These are phyloP conservation scores for Melieria crassipennis DNA, from an alignment of 2,888 invertebrate genomes.

Conservation along the genomic window DNA sequence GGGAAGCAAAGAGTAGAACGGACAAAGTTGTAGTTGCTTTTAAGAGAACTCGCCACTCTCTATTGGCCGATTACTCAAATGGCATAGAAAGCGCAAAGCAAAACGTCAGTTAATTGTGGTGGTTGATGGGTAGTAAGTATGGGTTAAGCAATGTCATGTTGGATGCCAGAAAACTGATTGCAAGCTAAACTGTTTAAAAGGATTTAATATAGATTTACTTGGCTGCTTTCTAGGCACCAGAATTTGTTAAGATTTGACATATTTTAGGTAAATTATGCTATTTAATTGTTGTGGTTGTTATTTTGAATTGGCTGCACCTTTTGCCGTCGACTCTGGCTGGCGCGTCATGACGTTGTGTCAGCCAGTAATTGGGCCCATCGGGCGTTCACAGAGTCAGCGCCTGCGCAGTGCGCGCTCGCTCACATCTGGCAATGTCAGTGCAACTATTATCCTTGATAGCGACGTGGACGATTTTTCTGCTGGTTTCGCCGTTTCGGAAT, in stretches of 20 bases:
- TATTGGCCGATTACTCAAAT: background rate
- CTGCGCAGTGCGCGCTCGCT: constrained; percentile 18
- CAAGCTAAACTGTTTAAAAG: no score
- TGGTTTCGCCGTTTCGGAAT: background rate
- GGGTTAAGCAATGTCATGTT: no score
- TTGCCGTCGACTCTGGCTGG: background rate
- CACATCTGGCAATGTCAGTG: constrained; percentile 50
- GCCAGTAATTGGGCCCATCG: background rate
- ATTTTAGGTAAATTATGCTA: no score
- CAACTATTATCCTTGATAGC: constrained; percentile 47
- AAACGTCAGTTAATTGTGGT: background rate
- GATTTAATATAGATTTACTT: no score
- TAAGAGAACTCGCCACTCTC: background rate
- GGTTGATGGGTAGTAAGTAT: no score
- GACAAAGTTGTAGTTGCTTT: background rate
- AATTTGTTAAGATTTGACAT: no score
- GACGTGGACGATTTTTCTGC: constrained; percentile 6
- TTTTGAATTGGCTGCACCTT: background rate
- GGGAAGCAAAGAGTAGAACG: no score
- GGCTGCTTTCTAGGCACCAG: no score
- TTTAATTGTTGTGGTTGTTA: background rate
- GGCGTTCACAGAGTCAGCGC: constrained; percentile 12
- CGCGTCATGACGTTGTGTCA: background rate
- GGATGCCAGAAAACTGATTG: no score
- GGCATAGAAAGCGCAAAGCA: background rate